These are phyloP conservation scores for Nasalis larvatus DNA, from an alignment of 2,113 vertebrate genomes.

Conservation along the genomic window DNA sequence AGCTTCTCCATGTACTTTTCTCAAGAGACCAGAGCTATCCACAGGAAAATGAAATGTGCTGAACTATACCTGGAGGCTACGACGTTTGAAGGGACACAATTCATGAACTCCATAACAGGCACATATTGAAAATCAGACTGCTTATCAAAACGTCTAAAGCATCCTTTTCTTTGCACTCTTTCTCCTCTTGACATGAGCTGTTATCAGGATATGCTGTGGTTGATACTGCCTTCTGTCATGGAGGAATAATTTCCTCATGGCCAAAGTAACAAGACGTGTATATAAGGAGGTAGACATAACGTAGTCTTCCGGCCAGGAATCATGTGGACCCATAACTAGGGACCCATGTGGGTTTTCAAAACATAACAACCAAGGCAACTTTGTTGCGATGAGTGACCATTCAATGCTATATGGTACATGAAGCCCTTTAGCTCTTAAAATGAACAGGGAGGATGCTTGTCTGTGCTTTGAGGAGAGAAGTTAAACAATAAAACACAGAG, in stretches of 20 bases:
- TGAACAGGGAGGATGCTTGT: background rate
- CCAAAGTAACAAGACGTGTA: constrained; percentile 3
- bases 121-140: background rate
- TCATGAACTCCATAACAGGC: background rate
- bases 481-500: background rate
- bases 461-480: background rate
- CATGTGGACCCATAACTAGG: constrained; percentile 11
- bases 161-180: background rate
- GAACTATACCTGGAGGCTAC: background rate
- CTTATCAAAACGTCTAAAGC: background rate
- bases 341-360: background rate
- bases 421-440: background rate
- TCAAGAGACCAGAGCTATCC: background rate
- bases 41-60: constrained; percentile 53
- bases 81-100: background rate
- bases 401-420: background rate
- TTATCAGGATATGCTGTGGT: background rate
- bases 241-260: background rate
- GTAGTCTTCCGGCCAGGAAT: background rate
- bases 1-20: constrained; percentile 11
- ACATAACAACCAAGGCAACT: background rate
- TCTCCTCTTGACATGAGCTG: background rate
- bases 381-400: background rate
- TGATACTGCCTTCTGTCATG: background rate
- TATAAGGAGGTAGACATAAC: background rate